Conservation (phyloP, 2,888 invertebrate species). For the Epirrhoe tristata region DNA sequence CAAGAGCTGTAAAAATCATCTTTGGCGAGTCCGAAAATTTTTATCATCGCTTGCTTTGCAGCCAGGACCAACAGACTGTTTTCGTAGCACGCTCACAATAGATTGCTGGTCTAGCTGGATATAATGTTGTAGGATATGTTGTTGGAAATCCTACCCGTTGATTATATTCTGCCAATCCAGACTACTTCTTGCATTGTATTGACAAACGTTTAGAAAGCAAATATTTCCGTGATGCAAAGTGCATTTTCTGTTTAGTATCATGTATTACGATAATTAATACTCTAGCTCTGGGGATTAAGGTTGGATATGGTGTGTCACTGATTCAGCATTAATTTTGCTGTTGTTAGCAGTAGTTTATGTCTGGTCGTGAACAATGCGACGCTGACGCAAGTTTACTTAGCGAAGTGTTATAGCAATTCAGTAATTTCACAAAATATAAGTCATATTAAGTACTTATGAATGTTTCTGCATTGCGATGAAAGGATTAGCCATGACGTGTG, state of each 20-base stretch:
- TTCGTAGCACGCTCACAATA: too few relatives aligned
- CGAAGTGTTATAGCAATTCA: slow-evolving; percentile 8
- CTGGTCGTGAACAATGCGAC: slow-evolving; percentile 52
- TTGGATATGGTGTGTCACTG: slow-evolving; percentile 33
- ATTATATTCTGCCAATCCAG: slow-evolving; percentile 5
- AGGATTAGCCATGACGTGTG: too few relatives aligned
- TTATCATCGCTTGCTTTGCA: too few relatives aligned
- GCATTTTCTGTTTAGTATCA: slow-evolving; percentile 54
- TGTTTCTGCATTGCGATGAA: too few relatives aligned
- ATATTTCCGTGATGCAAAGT: slow-evolving; percentile 61
- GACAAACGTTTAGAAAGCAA: slow-evolving; percentile 62
- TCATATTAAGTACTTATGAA: too few relatives aligned
- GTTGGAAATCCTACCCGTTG: neutral
- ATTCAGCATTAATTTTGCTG: slow-evolving; percentile 41
- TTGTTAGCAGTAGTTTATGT: slow-evolving; percentile 48
- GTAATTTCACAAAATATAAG: too few relatives aligned
- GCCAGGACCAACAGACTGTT: too few relatives aligned
- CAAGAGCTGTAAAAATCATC: too few relatives aligned
- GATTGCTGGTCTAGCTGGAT: too few relatives aligned
- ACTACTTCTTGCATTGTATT: slow-evolving; percentile 35
- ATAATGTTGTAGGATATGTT: too few relatives aligned
- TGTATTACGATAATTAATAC: slow-evolving; percentile 35
- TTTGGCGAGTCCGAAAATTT: too few relatives aligned
- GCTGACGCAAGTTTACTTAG: slow-evolving; percentile 45
- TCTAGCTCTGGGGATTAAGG: slow-evolving; percentile 36